Evolutionary conservation across 2,113 vertebrate species (phyloP), one percentile per base, ranked within the genome.

Genomic region (Hypomesus transpacificus): DNA sequence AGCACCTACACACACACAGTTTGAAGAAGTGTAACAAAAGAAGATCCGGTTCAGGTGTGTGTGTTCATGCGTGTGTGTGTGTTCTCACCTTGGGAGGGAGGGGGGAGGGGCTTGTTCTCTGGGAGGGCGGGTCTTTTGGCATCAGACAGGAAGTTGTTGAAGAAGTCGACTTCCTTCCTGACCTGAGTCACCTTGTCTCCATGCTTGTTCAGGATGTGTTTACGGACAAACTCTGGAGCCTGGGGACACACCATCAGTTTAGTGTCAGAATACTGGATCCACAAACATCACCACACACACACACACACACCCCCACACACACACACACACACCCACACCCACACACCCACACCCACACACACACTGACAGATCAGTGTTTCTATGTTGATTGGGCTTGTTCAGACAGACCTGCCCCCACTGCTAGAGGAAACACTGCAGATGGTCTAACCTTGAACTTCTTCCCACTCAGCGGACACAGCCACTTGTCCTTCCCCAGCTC

Each of bases 151-250:
- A 93, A 96, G 80, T 96, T 96, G 85, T 97, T 97, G 75, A 96
- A 97, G 74, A 96, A 97, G 0, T 91, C 80, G 0, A 97, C 95
- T 64, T 97, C 95, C 85, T 96, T 94, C 82, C 93, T 93, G 21
- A 97, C 95, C 68, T 93, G 93, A 3, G 92, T 82, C 6, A 96
- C 95, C 70, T 97, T 96, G 52, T 97, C 95, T 0, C 86, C 91
- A 0, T 97, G 95, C 82, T 97, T 97, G 76, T 96, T 96, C 75
- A 96, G 92, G 28, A 97, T 96, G 83, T 97, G 95, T 77, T 97
- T 97, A n/a, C 94, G 94, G 1, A 97, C 95, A 82, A 97, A 97
- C 87, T 97, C 95, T 0, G 95, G 95, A n/a, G 95, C 95, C 94
- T 96, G 74, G 16, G 31, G 17, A 46, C 14, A 50, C 28, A 9